Percentiles rank a stretch among this genome's conserved stretches.
Evolutionary conservation across 2,888 invertebrate genomes (phyloP).

Genomic region (Nebria brevicollis): DNA sequence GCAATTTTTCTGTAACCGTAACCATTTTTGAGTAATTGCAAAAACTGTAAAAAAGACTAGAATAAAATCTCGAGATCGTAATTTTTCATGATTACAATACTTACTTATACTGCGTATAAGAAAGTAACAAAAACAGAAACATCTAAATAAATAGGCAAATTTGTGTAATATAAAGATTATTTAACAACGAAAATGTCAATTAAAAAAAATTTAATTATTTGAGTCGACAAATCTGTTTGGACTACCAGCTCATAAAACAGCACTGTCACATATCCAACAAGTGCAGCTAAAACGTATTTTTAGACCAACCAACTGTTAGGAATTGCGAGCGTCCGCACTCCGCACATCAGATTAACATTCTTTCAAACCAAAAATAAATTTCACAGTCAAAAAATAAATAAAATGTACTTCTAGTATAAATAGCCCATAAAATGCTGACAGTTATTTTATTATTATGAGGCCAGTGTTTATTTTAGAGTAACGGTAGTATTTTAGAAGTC

Average conservation of each 20-base stretch:
- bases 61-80: too few species aligned
- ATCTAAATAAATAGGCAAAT: too few species aligned
- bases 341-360: neutral
- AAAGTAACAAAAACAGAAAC: too few species aligned
- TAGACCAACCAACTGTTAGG: neutral
- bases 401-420: neutral
- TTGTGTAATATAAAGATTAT: too few species aligned
- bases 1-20: too few species aligned
- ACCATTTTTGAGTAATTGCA: too few species aligned
- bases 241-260: neutral
- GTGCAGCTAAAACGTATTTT: constrained; percentile 1
- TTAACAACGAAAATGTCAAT: neutral
- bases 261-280: neutral
- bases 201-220: neutral
- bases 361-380: neutral
- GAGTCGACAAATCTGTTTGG: neutral
- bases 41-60: too few species aligned
- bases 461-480: neutral
- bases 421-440: neutral
- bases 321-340: neutral
- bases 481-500: neutral
- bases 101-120: too few species aligned
- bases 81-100: too few species aligned
- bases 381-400: neutral
- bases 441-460: neutral